Conservation (phyloP, 2,113 vertebrate genomes). For the Entelurus aequoreus region DNA sequence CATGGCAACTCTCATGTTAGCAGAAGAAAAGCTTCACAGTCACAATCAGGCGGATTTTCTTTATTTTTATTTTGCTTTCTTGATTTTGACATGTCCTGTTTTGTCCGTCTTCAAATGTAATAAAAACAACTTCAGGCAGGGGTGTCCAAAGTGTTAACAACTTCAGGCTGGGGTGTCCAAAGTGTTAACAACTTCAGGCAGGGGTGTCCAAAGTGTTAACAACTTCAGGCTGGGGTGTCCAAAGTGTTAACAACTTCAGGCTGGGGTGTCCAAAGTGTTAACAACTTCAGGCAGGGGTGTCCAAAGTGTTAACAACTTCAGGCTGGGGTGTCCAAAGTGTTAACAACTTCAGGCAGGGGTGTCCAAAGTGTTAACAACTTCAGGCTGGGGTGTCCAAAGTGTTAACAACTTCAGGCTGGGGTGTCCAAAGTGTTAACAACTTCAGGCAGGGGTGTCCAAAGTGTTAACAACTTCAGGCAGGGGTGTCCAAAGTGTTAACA, state of each 20-base stretch:
- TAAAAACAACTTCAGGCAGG: not conserved
- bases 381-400: too few relatives aligned
- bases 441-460: too few relatives aligned
- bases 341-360: not conserved
- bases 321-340: too few relatives aligned
- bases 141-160: not conserved
- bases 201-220: too few relatives aligned
- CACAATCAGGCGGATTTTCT: conserved; percentile 34
- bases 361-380: too few relatives aligned
- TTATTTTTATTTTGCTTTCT: conserved; percentile 62
- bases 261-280: not conserved
- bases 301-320: too few relatives aligned
- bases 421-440: not conserved
- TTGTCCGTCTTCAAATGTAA: conserved; percentile 46
- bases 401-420: not conserved
- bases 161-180: not conserved
- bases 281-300: not conserved
- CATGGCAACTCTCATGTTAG: too few relatives aligned
- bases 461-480: not conserved
- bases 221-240: too few relatives aligned
- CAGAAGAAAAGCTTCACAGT: not conserved
- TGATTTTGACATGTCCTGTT: conserved; percentile 46
- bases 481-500: too few relatives aligned
- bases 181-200: not conserved
- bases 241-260: not conserved